Evolutionary conservation across 2,113 vertebrate genomes (phyloP), one percentile per base, ranked within the genome.

Genomic region (Tringa solitaria): DNA sequence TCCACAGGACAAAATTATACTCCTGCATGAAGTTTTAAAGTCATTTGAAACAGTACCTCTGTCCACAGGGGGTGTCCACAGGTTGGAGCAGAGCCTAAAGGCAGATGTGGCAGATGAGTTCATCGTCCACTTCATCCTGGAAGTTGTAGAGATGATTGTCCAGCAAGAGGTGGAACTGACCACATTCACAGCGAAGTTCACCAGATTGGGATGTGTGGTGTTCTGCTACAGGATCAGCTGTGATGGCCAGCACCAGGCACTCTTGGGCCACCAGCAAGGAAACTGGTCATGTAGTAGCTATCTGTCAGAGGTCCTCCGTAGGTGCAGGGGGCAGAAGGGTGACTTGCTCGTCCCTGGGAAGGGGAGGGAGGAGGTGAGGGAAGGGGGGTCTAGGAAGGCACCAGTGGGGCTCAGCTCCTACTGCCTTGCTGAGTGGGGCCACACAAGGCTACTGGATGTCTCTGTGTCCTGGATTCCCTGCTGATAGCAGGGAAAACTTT

Each of bases 111-210:
- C 98, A 99, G 46, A 98, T 95, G 84, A 99, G 92, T 87, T 99
- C 98, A 67, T 98, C 97, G 4, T 98, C 98, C 90, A 98, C 98
- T 53, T 99, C 98, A 15, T 98, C 98, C 82, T 98, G 98, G 96
- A 99, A 99, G 94, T 98, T 98, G 37, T 98, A 99, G 83, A 98
- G 96, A 92, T 98, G 98, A 90, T 97, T 98, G 54, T 99, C 98
- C 35, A 90, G 96, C 53, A 97, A 89, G 33, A 98, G 95, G 10
- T 99, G 98, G 82, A 91, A 92, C 96, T 98, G 98, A 27, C 98
- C 98, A 9, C 98, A 98, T 87, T 99, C 98, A 79, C 97, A 98
- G 86, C 98, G 98, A 27, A 98, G 94, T 24, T 98, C 84, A 20
- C 33, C 93, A 1, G 93, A 90, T 89, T 97, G 51, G 96, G 91